Conservation (phyloP, 2,797 vertebrate species). For the Balearica regulorum region DNA sequence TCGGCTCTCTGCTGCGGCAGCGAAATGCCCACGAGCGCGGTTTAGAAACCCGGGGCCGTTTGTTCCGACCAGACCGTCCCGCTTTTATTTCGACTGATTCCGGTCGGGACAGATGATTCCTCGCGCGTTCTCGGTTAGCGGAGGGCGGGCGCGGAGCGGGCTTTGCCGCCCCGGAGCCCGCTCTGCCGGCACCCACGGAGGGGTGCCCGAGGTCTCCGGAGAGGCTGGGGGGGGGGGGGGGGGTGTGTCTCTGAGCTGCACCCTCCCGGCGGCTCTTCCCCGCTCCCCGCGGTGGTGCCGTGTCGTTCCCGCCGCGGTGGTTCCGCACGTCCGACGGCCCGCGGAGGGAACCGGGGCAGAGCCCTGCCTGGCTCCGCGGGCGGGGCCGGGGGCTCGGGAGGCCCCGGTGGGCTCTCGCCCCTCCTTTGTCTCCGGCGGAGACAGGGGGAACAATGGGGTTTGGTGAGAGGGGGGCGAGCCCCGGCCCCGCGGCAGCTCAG, state of each 20-base stretch:
- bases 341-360: neutral
- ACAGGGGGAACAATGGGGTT: neutral
- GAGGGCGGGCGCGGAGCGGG: neutral
- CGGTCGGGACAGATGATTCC: neutral
- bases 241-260: neutral
- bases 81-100: neutral
- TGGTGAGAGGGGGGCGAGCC: neutral
- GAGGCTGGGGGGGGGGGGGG: neutral
- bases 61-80: neutral
- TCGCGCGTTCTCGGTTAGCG: neutral
- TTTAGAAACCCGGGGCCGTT: neutral
- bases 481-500: neutral
- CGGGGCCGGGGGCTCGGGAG: too few relatives aligned
- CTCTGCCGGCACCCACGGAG: neutral
- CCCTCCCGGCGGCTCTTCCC: neutral
- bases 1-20: neutral
- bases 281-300: neutral
- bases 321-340: neutral
- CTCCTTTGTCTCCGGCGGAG: neutral
- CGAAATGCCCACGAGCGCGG: neutral
- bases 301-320: neutral
- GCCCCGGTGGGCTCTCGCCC: neutral
- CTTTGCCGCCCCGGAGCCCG: neutral
- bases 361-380: neutral
- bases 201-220: neutral